Evolutionary conservation across 2,113 vertebrate genomes (phyloP).

Genomic region (Mola mola): DNA sequence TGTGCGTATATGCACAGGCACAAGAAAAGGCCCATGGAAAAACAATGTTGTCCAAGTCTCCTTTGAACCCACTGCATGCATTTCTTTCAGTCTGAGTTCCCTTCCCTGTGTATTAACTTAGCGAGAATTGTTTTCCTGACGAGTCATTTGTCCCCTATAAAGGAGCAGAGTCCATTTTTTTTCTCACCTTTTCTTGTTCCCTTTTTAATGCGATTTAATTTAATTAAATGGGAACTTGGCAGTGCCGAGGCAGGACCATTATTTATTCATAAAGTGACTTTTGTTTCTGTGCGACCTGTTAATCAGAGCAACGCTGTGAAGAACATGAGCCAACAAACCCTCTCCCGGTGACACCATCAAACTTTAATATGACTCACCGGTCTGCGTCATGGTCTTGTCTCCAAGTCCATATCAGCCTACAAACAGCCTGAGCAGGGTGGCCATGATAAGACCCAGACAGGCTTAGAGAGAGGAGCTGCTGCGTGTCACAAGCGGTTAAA

Average conservation of each 20-base stretch:
- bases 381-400: conserved; percentile 1
- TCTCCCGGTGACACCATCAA: conserved; percentile 17
- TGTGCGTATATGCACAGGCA: conserved; percentile 35
- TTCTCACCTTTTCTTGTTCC: conserved; percentile 14
- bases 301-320: conserved; percentile 37
- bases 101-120: conserved; percentile 43
- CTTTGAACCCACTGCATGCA: conserved; percentile 21
- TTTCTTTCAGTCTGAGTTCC: conserved; percentile 18
- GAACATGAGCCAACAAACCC: conserved; percentile 40
- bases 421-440: conserved; percentile 43
- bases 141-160: conserved; percentile 55
- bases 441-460: conserved; percentile 18
- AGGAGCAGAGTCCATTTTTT: conserved; percentile 36
- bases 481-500: conserved; percentile 29
- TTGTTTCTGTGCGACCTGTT: conserved; percentile 64
- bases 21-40: conserved; percentile 54
- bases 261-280: conserved; percentile 76
- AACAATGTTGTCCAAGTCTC: conserved; percentile 37
- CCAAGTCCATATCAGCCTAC: conserved; percentile 28
- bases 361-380: conserved; percentile 38
- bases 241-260: conserved; percentile 43
- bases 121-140: conserved; percentile 49
- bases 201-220: conserved; percentile 68
- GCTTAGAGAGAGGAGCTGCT: conserved; percentile 17
- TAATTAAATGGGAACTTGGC: conserved; percentile 78